Percentiles rank a stretch among this genome's conserved stretches.
These are phyloP conservation scores for Drosophila ogumai DNA, from an alignment of 1,140 invertebrate species.

Conservation along the genomic window DNA sequence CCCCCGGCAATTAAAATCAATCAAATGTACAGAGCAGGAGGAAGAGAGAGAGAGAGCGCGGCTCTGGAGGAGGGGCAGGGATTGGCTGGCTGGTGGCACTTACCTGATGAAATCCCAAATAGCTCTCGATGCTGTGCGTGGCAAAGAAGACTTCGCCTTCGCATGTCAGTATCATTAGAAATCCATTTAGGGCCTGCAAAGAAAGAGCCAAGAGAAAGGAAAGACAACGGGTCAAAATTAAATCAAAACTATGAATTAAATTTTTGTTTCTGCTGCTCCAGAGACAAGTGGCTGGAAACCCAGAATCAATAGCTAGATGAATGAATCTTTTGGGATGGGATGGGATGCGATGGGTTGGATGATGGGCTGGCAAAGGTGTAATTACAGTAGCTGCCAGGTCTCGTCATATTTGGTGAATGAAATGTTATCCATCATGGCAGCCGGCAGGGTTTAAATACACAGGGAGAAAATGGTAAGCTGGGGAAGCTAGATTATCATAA, in stretches of 20 bases:
- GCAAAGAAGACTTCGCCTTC: conserved; percentile 99
- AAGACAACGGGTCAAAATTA: conserved; percentile 56
- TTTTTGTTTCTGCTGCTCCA: conserved; percentile 36
- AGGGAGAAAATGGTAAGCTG: not conserved
- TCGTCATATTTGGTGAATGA: conserved; percentile 50
- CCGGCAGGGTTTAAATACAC: conserved; percentile 2
- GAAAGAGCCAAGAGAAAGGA: conserved; percentile 61
- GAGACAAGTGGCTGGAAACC: conserved; percentile 30
- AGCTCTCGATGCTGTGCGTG: conserved; percentile 99
- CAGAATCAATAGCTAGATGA: conserved; percentile 56
- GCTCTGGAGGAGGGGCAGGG: not conserved
- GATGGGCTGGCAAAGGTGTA: conserved; percentile 35
- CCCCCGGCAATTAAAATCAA: conserved; percentile 76
- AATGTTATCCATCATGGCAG: conserved; percentile 50
- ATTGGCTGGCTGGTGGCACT: conserved; percentile 67
- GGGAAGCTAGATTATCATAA: not conserved
- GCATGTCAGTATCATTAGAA: conserved; percentile 98
- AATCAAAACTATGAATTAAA: conserved; percentile 83
- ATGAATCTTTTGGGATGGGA: conserved; percentile 36
- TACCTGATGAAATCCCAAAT: conserved; percentile 99
- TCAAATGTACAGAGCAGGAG: conserved; percentile 48
- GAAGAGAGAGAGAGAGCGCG: not conserved
- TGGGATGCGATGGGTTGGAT: conserved; percentile 6
- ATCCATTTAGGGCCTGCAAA: conserved; percentile 98
- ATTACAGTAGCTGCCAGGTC: conserved; percentile 46